A percentile compares a stretch with the other conserved stretches of the same genome.
Conservation (phyloP, 2,113 vertebrate genomes). For the Tyto alba region DNA sequence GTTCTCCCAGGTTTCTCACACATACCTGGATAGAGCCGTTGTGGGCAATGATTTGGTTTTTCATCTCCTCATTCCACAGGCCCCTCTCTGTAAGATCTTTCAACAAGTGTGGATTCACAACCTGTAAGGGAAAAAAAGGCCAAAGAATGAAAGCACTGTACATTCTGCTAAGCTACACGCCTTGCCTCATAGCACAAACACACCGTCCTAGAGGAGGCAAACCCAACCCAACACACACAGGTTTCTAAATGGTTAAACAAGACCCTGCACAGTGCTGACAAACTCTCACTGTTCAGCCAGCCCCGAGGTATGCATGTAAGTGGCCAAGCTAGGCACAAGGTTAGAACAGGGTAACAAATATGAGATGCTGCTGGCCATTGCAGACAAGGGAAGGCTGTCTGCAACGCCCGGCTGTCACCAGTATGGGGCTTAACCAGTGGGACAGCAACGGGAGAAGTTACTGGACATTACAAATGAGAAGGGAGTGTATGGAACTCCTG, state of each 20-base stretch:
- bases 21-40: conserved; percentile 93
- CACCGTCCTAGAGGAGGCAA: not conserved
- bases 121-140: conserved; percentile 62
- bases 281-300: not conserved
- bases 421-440: too few relatives aligned
- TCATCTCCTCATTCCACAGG: conserved; percentile 94
- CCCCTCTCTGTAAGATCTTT: conserved; percentile 93
- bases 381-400: not conserved
- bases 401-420: not conserved
- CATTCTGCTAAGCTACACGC: accelerated
- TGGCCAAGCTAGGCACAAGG: not conserved
- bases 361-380: too few relatives aligned
- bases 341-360: not conserved
- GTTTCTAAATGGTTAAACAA: not conserved
- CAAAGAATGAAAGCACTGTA: not conserved
- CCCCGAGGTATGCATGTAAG: not conserved
- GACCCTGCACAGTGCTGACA: not conserved
- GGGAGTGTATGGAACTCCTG: not conserved
- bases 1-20: accelerated
- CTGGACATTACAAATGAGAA: not conserved
- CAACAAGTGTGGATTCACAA: conserved; percentile 95
- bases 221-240: accelerated
- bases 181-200: not conserved
- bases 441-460: not conserved
- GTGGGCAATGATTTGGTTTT: conserved; percentile 92